A percentile compares a stretch with the other conserved stretches of the same genome.
phyloP scores from a whole-genome alignment of 2,888 invertebrate genomes.

The Molanna angustata region DNA sequence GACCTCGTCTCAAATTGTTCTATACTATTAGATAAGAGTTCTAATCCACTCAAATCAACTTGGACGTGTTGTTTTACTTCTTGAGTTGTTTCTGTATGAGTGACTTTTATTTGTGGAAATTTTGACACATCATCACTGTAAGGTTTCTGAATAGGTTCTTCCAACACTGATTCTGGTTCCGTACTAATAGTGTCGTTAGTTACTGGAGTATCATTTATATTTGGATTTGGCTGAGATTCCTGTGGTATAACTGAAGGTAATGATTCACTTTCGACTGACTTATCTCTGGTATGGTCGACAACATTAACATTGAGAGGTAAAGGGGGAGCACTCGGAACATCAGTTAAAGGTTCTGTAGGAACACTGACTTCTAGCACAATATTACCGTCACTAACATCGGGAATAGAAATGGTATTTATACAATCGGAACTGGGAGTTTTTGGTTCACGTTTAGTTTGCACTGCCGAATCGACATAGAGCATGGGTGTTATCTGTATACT shows the following conservation, averaged over 20 bases:
- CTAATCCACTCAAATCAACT: constrained; percentile 77
- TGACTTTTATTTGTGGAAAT: constrained; percentile 11
- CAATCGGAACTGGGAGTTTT: constrained; percentile 16
- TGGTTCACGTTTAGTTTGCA: constrained; percentile 23
- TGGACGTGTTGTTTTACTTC: constrained; percentile 32
- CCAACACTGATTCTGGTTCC: not conserved
- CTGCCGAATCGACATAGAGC: constrained; percentile 12
- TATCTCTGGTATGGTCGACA: constrained; percentile 32
- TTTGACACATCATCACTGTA: constrained; percentile 12
- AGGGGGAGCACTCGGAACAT: not conserved
- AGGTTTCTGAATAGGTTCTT: constrained; percentile 15
- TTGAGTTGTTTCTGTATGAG: constrained; percentile 11
- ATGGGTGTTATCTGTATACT: constrained; percentile 17
- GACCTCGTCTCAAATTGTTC: constrained; percentile 67
- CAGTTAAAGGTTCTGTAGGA: not conserved
- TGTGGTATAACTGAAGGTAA: not conserved
- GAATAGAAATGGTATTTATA: not conserved
- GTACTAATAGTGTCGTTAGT: not conserved
- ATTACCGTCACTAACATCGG: constrained; percentile 9
- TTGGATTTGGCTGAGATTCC: constrained; percentile 37
- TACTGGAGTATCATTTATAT: constrained; percentile 4
- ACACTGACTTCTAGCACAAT: not conserved
- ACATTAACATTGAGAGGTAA: not conserved
- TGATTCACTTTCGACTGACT: constrained; percentile 1
- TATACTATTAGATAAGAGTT: constrained; percentile 81